Percentiles rank a stretch among this genome's conserved stretches.
Conservation (phyloP, 2,888 invertebrate genomes). For the Brachyptera putata region DNA sequence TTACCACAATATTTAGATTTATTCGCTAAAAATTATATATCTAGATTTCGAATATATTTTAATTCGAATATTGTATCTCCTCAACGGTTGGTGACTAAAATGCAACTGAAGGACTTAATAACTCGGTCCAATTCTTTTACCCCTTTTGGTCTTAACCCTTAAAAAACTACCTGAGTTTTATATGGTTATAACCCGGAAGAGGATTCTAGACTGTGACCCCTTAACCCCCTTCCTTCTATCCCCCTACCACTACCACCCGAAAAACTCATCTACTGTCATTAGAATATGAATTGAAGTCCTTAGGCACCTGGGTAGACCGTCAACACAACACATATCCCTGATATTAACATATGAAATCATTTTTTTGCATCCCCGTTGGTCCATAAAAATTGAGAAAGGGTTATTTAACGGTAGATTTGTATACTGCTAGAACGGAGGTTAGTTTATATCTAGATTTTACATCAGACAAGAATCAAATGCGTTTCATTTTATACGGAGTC, state of each 20-base stretch:
- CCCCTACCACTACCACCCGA: background rate
- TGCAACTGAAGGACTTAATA: background rate
- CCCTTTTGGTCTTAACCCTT: slow-evolving; percentile 12
- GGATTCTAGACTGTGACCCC: background rate
- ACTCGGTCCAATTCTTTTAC: background rate
- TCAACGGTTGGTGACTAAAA: no score
- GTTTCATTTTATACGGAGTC: no score
- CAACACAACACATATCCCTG: slow-evolving; percentile 12
- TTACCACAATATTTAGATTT: no score
- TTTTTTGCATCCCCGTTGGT: slow-evolving; percentile 11
- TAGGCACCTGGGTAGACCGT: slow-evolving; percentile 3
- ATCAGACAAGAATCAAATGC: no score
- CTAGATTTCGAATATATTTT: no score
- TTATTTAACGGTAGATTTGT: slow-evolving; percentile 1
- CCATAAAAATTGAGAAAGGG: background rate
- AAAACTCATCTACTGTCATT: slow-evolving; percentile 7
- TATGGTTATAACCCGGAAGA: slow-evolving; percentile 3
- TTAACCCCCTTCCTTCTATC: background rate
- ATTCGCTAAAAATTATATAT: no score
- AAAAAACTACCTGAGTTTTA: slow-evolving; percentile 6
- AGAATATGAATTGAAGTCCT: slow-evolving; percentile 15
- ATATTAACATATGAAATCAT: slow-evolving; percentile 20
- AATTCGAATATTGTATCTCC: no score
- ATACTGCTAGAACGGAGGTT: no score
- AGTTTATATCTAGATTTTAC: no score